Base-by-base conservation (phyloP, 2,797 vertebrate species). In the Brachyalestes nurse region DNA sequence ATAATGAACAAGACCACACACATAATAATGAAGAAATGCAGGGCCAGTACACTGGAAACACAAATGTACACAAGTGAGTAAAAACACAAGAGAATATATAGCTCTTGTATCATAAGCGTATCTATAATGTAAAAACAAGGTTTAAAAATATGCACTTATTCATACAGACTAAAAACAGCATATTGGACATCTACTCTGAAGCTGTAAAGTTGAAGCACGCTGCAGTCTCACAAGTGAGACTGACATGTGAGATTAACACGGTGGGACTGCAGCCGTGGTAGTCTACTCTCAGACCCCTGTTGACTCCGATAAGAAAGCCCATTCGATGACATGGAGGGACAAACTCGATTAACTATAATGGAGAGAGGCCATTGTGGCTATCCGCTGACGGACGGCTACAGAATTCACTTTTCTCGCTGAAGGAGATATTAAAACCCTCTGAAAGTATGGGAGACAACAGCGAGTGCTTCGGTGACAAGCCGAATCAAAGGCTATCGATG, bases 301-400 rank as follows among this genome's bases (percentile, higher is more conserved):
- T 81, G 78, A 81, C 81, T 85, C 81, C 72, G 88, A 90, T 90
- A 90, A 90, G 85, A 87, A 84, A 85, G 83, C 82, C 86, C 73
- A 83, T 87, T 87, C 79, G 82, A 89, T 89, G 88, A 86, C 89
- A 89, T 81, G 55, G 75, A 88, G 87, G 88, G 86, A 90, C 88
- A 89, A 90, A 89, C 89, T 87, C 87, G 88, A 90, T 90, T 90
- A 90, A 88, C 86, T 87, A 83, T 90, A 90, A 90, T 90, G 81
- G 88, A 89, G 88, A 85, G 79, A 77, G 87, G 87, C 82, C 86
- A 87, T 84, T 86, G 81, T 57, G 81, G 75, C 85, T 65, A 74
- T 80, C 81, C 71, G 28, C 79, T 87, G 87, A 88, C 73, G 76
- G 85, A 86, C 84, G 70, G 80, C 77, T 84, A 87, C 84, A 87